Base-by-base conservation (phyloP, 2,113 vertebrate species). In the Chinchilla lanigera region DNA sequence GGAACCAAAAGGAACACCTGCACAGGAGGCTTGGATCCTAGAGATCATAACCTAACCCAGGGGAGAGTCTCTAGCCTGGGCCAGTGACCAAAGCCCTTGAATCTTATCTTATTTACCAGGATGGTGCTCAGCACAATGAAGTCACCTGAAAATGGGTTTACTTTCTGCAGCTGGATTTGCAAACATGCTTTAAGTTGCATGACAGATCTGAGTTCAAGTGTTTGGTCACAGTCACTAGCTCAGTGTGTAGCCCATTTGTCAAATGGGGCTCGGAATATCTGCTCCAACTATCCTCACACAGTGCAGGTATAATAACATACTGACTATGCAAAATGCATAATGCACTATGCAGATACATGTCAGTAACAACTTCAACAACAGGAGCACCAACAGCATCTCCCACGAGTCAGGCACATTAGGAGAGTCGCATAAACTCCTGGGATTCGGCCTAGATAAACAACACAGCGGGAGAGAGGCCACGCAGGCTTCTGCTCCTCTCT, bases 371-470 rank as follows among this genome's bases (percentile, higher is more conserved):
- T 7, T 5, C 28, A 28, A 41, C 16, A 82, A 11, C 10, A 54
- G 35, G 4, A 44, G 56, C 0, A 3, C 47, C 77, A 24, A 14
- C 3, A 52, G 63, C 86, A 90, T 28, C 92, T 86, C 80, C 44
- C 10, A 28, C 1, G 30, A 16, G 47, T 33, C 54, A 35, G 90
- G 60, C 67, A 19, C 24, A n/a, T 22, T 16, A 50, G 77, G 16
- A 87, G 63, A 12, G 44, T 30, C 75, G 16, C 20, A 12, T 0
- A 0, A 22, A 54, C 11, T 89, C 28, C 22, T 3, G 12, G n/a
- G n/a, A 38, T 75, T 24, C 89, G 19, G 30, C 77, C 33, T 26
- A 58, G 77, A 80, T 47, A 35, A 9, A 65, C 1, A 30, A 61
- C 1, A 2, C 78, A 73, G 47, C 2, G 3, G 35, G 71, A 50